Base-by-base conservation (phyloP, 2,797 vertebrate genomes). In the Champsocephalus esox region DNA sequence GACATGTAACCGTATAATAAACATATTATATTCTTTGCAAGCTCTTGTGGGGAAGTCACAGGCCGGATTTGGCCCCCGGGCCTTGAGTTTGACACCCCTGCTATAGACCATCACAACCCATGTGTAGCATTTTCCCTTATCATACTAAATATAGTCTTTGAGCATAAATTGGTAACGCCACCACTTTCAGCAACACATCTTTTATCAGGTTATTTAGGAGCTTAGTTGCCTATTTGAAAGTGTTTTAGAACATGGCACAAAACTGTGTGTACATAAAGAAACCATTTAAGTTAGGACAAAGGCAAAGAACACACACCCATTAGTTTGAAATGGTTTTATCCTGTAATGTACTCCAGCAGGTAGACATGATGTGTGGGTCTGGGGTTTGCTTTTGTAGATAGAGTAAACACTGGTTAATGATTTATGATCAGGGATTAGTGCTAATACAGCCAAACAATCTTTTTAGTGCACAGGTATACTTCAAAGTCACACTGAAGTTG, bases 351-450 rank as follows among this genome's bases (percentile, higher is more conserved):
- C 6, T 24, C 2, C 16, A 66, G 24, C 14, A 17, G 13, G 2
- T 9, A 21, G 11, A 56, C 34, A 58, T 28, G 13, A 69, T 41
- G 19, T 45, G 38, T 38, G n/a, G 12, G 1, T 68, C 38, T 71
- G 6, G 44, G 14, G 4, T 44, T 63, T 64, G 4, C 24, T 48
- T 58, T 55, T 66, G 7, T 3, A 56, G 38, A 38, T 46, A 54
- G 24, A 56, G 21, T 32, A 58, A 69, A 79, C 32, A 71, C 11
- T 46, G 13, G 41, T 14, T 60, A 58, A 66, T 64, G 21, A 66
- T 79, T 77, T 43, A 13, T 75, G 38, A 75, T 54, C 6, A 21
- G 28, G 3, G 6, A 48, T 64, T 4, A 48, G 5, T 63, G 54
- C 45, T 28, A 2, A 12, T 24, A 24, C 19, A 21, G 50, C 17